Base-by-base conservation (phyloP, 2,888 invertebrate species). In the Gymnosoma rotundatum region DNA sequence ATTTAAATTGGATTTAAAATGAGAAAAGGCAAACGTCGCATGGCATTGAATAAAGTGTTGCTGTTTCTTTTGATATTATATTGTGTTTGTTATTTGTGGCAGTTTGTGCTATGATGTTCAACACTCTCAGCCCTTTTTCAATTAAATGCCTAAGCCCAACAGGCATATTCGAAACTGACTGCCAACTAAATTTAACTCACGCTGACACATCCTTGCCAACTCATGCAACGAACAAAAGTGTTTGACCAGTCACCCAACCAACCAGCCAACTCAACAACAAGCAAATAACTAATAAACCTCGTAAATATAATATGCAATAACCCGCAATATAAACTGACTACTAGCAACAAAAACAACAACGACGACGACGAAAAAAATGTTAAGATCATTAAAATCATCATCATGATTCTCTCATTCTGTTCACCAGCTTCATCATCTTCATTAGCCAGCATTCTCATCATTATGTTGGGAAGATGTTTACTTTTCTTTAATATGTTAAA, bases 1-100 rank as follows among this genome's bases (percentile, higher is more conserved):
- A 84, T 84, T 81, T 84, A 84, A 84, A 84, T 84, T 84, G 84
- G 84, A 84, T 84, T 84, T 84, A 84, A 84, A 81, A 84, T 84
- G 81, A 84, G 84, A 84, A 83, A 84, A 76, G 63, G 84, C 78
- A 84, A 78, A 83, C 83, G 79, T 83, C 79, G 78, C 80, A 74
- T 74, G 25, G 74, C 64, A 81, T 78, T 81, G 69, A 74, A 78
- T 81, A 64, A 74, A 78, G 80, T 74, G 73, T 73, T 81, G 21
- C 63, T 64, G 50, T 64, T 69, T 25, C 67, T 64, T 74, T 81
- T 56, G 56, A 63, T 67, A 48, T 60, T 73, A 38, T 60, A 64
- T 50, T 83, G 78, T 72, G 72, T 76, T 75, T 80, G 69, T 70
- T 82, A 45, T 76, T 67, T 74, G 83, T 83, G 83, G 83, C 83